These are phyloP conservation scores for Epinephelus awoara DNA, from an alignment of 2,797 vertebrate genomes.

Conservation along the genomic window DNA sequence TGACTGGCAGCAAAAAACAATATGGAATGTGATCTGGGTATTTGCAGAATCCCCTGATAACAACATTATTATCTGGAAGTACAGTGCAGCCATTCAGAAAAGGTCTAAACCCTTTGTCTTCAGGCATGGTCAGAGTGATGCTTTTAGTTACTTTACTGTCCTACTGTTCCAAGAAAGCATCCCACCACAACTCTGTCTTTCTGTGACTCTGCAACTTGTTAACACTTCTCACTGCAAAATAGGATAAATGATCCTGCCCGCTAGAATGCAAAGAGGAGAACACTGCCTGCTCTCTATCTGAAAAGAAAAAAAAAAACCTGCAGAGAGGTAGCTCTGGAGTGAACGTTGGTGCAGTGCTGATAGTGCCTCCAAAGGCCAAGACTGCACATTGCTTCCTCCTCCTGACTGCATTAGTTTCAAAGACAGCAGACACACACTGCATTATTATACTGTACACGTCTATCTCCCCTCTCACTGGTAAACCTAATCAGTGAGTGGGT, in stretches of 20 bases:
- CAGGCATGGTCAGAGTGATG: neutral
- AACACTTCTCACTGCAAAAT: constrained; percentile 16
- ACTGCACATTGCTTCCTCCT: constrained; percentile 18
- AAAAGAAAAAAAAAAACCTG: constrained; percentile 30
- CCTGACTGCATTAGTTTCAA: constrained; percentile 32
- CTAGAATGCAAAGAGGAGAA: constrained; percentile 25
- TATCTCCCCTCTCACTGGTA: constrained; percentile 22
- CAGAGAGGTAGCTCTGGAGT: constrained; percentile 34
- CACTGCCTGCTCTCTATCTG: constrained; percentile 18
- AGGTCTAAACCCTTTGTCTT: neutral
- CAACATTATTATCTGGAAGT: neutral
- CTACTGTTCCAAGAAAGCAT: neutral
- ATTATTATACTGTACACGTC: constrained; percentile 52
- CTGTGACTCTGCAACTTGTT: constrained; percentile 10
- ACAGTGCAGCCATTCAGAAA: neutral
- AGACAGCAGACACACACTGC: constrained; percentile 43
- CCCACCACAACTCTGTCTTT: neutral
- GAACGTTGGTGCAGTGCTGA: constrained; percentile 61
- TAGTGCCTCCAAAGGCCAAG: constrained; percentile 38
- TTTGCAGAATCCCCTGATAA: neutral
- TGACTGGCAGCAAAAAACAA: neutral
- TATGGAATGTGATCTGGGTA: neutral
- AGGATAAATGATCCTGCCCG: constrained; percentile 11
- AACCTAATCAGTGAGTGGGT: constrained; percentile 50
- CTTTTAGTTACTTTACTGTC: neutral